Evolutionary conservation across 2,113 vertebrate genomes (phyloP).

Genomic region (Hipposideros armiger): DNA sequence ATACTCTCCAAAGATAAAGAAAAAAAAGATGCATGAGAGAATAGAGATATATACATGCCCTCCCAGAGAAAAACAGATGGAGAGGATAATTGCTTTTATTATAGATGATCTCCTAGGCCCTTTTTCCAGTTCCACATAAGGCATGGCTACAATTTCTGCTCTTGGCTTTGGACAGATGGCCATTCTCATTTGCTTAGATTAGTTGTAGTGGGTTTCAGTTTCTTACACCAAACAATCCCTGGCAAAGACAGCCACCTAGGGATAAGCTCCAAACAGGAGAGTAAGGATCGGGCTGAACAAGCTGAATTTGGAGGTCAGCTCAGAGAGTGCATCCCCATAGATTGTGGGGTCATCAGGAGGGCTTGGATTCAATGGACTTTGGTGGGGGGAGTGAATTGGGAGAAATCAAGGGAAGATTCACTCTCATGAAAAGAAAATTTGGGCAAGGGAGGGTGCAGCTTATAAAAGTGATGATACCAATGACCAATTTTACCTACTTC

Average conservation of each 20-base stretch:
- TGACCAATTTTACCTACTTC: neutral
- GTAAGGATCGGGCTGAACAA: neutral
- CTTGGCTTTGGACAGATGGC: neutral
- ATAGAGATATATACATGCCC: neutral
- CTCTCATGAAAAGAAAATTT: neutral
- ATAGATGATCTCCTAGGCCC: no score
- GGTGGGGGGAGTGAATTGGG: accelerated
- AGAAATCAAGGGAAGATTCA: neutral
- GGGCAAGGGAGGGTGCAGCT: neutral
- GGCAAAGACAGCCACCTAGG: neutral
- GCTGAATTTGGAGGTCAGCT: neutral
- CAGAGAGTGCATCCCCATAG: neutral
- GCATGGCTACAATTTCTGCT: neutral
- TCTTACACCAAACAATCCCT: neutral
- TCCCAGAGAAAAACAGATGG: neutral
- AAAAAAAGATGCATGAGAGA: neutral
- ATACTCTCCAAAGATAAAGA: neutral
- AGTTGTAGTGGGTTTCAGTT: neutral
- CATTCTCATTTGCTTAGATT: neutral
- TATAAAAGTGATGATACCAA: neutral
- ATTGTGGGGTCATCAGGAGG: neutral
- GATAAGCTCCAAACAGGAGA: neutral
- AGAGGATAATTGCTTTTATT: neutral
- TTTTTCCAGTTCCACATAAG: neutral
- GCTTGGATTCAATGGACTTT: neutral